phyloP scores from a whole-genome alignment of 2,888 invertebrate species.

The Drosophila melanosoma region DNA sequence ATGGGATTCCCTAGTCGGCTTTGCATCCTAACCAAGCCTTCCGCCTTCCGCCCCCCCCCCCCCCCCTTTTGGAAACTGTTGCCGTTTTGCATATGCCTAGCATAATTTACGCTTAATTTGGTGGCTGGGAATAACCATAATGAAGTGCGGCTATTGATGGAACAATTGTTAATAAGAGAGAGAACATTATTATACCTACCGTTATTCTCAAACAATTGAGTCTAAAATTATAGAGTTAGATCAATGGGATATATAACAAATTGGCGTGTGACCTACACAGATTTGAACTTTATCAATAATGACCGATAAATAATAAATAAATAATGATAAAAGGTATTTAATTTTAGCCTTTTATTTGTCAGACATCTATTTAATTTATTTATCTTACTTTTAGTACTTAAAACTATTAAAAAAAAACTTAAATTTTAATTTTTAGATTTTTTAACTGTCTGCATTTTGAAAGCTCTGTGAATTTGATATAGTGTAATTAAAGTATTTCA shows the following conservation, averaged over 20 bases:
- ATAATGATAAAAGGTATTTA: not conserved
- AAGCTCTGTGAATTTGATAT: not conserved
- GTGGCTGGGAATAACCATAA: slow-evolving; percentile 33
- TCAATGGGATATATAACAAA: not conserved
- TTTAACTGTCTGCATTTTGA: not conserved
- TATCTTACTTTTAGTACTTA: not conserved
- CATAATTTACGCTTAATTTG: slow-evolving; percentile 65
- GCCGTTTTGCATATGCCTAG: slow-evolving; percentile 61
- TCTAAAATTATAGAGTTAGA: not conserved
- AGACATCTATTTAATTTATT: not conserved
- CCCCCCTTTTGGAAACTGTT: slow-evolving; percentile 30
- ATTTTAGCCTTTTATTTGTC: not conserved
- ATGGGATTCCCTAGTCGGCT: slow-evolving; percentile 28
- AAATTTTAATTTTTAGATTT: accelerated
- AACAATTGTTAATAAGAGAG: slow-evolving; percentile 33
- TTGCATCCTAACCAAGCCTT: not conserved
- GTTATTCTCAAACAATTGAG: not conserved
- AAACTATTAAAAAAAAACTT: not conserved
- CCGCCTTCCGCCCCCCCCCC: not conserved
- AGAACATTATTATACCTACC: slow-evolving; percentile 15
- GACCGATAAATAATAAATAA: not conserved
- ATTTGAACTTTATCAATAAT: not conserved
- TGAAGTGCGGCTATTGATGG: slow-evolving; percentile 42
- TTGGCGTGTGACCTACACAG: not conserved
- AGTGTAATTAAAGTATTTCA: not conserved